Conservation (phyloP, 2,888 invertebrate genomes). For the Dyspetes luteomarginatus region DNA sequence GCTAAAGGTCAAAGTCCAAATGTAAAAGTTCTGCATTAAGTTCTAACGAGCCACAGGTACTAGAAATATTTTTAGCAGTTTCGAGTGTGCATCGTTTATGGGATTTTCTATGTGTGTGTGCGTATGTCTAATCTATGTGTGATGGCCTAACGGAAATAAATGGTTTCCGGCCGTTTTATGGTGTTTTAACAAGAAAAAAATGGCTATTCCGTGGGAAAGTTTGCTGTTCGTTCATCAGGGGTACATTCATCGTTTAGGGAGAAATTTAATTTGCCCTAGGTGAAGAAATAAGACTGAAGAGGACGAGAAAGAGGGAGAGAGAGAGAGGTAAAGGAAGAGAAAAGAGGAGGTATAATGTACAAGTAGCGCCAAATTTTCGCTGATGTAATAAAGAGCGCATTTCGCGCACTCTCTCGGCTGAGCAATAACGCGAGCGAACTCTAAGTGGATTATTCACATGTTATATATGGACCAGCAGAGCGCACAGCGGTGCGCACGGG, state of each 20-base stretch:
- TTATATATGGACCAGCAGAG: conserved; percentile 23
- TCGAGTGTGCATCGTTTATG: not conserved
- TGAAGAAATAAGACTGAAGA: conserved; percentile 11
- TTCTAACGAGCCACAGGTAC: too few relatives aligned
- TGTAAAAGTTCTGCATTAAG: too few relatives aligned
- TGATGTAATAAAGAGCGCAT: conserved; percentile 75
- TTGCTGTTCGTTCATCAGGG: conserved; percentile 17
- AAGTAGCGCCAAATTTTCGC: conserved; percentile 67
- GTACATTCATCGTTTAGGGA: conserved; percentile 38
- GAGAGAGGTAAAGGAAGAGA: conserved; percentile 16
- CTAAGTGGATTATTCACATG: conserved; percentile 58
- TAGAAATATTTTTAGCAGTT: too few relatives aligned
- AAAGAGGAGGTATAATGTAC: not conserved
- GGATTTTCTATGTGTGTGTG: not conserved
- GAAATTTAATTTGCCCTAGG: conserved; percentile 43
- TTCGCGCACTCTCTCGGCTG: conserved; percentile 58
- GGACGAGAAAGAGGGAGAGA: conserved; percentile 17
- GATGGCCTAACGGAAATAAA: not conserved
- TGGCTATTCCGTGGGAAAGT: not conserved
- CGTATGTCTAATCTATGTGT: not conserved
- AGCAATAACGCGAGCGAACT: conserved; percentile 46
- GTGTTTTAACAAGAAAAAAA: conserved; percentile 9
- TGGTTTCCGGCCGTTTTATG: not conserved
- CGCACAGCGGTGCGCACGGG: conserved; percentile 19
- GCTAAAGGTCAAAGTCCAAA: not conserved